Evolutionary conservation across 2,888 invertebrate species (phyloP).

Genomic region (Hirtodrosophila duncani): DNA sequence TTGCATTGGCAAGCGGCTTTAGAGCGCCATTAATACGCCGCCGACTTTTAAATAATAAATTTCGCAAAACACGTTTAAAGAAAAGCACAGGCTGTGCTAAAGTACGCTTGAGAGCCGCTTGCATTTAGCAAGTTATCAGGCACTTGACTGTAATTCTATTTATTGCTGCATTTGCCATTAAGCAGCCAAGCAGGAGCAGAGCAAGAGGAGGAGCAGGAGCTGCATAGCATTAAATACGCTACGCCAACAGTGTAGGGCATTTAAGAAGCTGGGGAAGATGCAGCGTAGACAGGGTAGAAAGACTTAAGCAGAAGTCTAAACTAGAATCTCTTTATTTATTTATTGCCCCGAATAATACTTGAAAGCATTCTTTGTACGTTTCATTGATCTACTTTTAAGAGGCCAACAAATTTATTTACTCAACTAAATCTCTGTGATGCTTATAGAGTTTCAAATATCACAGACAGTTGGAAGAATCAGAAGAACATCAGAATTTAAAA

Average conservation of each 20-base stretch:
- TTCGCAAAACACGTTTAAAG: slow-evolving; percentile 26
- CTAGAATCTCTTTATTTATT: no score
- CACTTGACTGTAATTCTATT: slow-evolving; percentile 68
- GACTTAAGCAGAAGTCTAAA: no score
- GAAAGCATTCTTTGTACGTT: no score
- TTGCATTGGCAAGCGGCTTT: slow-evolving; percentile 12
- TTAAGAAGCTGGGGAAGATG: neutral
- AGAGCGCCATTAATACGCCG: slow-evolving; percentile 34
- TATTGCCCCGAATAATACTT: no score
- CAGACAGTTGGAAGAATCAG: no score
- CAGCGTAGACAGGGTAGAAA: no score
- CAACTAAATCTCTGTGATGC: no score
- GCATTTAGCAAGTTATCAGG: slow-evolving; percentile 65
- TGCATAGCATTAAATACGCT: neutral
- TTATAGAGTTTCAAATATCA: no score
- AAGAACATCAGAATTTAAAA: no score
- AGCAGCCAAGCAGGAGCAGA: slow-evolving; percentile 27
- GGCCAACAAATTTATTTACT: no score
- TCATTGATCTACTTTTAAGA: no score
- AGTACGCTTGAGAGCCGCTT: slow-evolving; percentile 15
- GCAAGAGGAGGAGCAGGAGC: slow-evolving; percentile 1
- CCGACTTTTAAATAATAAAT: slow-evolving; percentile 48
- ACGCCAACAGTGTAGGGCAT: neutral
- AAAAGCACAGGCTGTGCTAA: slow-evolving; percentile 18
- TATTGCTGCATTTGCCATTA: slow-evolving; percentile 62